phyloP scores from a whole-genome alignment of 1,140 invertebrate genomes.

The Atopsyche davidsoni region DNA sequence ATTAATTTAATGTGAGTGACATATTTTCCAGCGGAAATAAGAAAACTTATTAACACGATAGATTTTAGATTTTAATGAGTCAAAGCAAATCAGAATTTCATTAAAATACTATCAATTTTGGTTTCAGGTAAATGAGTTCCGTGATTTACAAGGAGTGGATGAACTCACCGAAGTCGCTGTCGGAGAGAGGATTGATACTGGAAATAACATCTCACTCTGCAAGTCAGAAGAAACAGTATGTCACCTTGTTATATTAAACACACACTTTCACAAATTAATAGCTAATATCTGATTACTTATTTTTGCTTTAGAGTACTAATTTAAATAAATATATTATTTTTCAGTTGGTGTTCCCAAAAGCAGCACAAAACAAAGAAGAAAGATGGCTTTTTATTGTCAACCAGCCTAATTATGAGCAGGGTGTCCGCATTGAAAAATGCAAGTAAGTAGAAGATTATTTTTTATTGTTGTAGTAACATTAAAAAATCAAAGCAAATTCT shows the following conservation, averaged over 20 bases:
- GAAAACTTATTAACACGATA: no score
- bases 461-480: not conserved
- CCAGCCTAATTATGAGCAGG: conserved; percentile 27
- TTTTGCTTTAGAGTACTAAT: not conserved
- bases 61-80: no score
- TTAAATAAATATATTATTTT: conserved; percentile 1
- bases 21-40: no score
- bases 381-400: conserved; percentile 36
- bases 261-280: not conserved
- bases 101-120: no score
- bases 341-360: conserved; percentile 33
- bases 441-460: conserved; percentile 31
- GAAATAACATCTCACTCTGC: conserved; percentile 6
- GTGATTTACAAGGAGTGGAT: conserved; percentile 10
- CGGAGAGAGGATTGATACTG: conserved; percentile 11
- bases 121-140: conserved; percentile 11
- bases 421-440: conserved; percentile 35
- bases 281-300: not conserved
- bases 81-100: no score
- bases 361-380: conserved; percentile 33
- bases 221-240: conserved; percentile 9
- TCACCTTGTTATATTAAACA: not conserved
- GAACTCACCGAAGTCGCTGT: conserved; percentile 14
- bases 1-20: no score
- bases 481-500: not conserved